Evolutionary conservation across 1,140 invertebrate genomes (phyloP), one percentile per base, ranked within the genome.

Genomic region (Ceratitis capitata): DNA sequence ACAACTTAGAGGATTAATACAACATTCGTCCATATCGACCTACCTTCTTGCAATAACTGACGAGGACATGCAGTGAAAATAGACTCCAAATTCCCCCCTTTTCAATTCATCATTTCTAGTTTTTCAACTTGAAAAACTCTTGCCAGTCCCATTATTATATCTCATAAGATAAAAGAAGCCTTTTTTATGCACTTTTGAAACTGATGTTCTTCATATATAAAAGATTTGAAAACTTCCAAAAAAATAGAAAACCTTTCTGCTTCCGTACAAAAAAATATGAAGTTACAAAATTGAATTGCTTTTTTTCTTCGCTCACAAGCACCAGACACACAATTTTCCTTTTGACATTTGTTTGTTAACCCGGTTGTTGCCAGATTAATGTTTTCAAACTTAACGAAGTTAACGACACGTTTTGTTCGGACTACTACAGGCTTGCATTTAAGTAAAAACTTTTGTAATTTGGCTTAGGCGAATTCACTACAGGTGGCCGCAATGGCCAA

Each of bases 341-440:
- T 83, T 83, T 83, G 82, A 83, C 82, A 32, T 83, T 83, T 83
- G 82, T 83, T 83, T 83, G 82, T 83, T 83, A 51, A 83, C 4
- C n/a, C 19, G 32, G 32, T 10, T 26, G 82, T 47, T 78, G 39
- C 69, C 69, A 78, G 39, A n/a, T 78, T 3, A 45, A 26, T n/a
- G 19, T 19, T 4, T 23, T 45, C 23, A 2, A 45, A 78, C 69
- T 78, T 47, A 78, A 78, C 69, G 39, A 10, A 78, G 1, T 26
- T 78, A 78, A 45, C 69, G 69, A 78, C 45, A 78, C n/a, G n/a
- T n/a, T n/a, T 7, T 35, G n/a, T 16, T 1, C n/a, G 7, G 0
- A 5, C 14, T 1, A 9, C 3, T 61, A 29, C 12, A 64, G 61
- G 35, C 29, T 64, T 64, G 61, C 61, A 51, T 51, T 14, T 51